These are phyloP conservation scores for Lethocerus indicus DNA, from an alignment of 1,140 invertebrate species.

Conservation along the genomic window DNA sequence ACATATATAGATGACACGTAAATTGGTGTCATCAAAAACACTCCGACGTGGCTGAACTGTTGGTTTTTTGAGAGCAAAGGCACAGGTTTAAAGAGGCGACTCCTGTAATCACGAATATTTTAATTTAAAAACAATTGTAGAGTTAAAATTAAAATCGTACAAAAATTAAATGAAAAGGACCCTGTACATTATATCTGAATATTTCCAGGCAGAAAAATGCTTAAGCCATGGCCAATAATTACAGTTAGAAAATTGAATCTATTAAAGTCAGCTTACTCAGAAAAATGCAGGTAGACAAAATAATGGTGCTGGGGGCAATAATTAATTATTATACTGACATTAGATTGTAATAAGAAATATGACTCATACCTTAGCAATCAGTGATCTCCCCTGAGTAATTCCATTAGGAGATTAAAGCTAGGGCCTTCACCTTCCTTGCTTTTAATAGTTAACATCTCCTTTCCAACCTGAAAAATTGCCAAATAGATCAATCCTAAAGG, in stretches of 20 bases:
- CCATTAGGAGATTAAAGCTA: slow-evolving; percentile 89
- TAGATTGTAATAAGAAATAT: not conserved
- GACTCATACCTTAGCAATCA: slow-evolving; percentile 32
- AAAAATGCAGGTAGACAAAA: not conserved
- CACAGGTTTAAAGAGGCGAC: no score
- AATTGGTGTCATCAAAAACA: no score
- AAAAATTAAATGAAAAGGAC: no score
- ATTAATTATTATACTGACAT: not conserved
- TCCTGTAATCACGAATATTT: no score
- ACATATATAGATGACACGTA: no score
- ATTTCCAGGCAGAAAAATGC: not conserved
- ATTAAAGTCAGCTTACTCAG: not conserved
- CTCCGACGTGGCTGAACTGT: no score
- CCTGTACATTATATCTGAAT: not conserved
- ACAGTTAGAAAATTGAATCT: not conserved
- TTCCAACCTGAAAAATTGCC: slow-evolving; percentile 50
- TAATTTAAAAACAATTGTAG: no score
- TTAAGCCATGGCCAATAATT: not conserved
- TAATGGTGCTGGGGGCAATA: not conserved
- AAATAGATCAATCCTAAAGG: slow-evolving; percentile 2
- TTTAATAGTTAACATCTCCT: slow-evolving; percentile 78
- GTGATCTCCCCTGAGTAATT: slow-evolving; percentile 80
- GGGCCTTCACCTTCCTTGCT: slow-evolving; percentile 71
- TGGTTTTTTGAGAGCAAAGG: no score
- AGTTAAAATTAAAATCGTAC: no score